A percentile compares a stretch with the other conserved stretches of the same genome.
These are phyloP conservation scores for Oithona nana DNA, from an alignment of 2,888 invertebrate species.

Conservation along the genomic window DNA sequence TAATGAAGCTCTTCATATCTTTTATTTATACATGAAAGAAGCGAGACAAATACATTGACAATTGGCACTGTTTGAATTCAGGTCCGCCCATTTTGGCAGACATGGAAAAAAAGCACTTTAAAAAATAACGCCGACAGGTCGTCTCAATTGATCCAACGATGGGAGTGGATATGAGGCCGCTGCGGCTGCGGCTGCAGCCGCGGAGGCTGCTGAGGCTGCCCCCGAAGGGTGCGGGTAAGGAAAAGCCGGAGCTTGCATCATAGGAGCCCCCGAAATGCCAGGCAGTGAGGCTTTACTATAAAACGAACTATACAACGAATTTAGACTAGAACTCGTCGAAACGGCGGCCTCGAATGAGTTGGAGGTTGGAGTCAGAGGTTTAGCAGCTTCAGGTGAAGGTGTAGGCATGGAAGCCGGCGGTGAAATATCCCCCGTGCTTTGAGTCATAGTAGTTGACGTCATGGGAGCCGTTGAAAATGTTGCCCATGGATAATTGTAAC, in stretches of 20 bases:
- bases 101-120: too few species aligned
- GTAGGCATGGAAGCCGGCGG: conserved; percentile 12
- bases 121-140: conserved; percentile 11
- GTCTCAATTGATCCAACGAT: background rate
- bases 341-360: background rate
- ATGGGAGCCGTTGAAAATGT: background rate
- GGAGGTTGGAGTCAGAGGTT: background rate
- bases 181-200: conserved; percentile 48
- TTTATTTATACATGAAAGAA: too few species aligned
- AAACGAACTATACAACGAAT: conserved; percentile 47
- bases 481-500: background rate
- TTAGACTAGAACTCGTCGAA: conserved; percentile 25
- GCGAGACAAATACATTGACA: background rate
- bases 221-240: background rate
- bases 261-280: conserved; percentile 11
- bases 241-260: conserved; percentile 27
- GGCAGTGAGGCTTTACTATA: conserved; percentile 29
- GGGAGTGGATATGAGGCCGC: conserved; percentile 35
- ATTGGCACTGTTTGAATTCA: background rate
- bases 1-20: too few species aligned
- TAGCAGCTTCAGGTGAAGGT: conserved; percentile 4
- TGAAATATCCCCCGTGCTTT: background rate
- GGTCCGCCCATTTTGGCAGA: too few species aligned
- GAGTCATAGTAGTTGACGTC: background rate
- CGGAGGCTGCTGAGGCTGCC: conserved; percentile 40